Evolutionary conservation across 2,113 vertebrate genomes (phyloP).

Genomic region (Arenaria interpres): DNA sequence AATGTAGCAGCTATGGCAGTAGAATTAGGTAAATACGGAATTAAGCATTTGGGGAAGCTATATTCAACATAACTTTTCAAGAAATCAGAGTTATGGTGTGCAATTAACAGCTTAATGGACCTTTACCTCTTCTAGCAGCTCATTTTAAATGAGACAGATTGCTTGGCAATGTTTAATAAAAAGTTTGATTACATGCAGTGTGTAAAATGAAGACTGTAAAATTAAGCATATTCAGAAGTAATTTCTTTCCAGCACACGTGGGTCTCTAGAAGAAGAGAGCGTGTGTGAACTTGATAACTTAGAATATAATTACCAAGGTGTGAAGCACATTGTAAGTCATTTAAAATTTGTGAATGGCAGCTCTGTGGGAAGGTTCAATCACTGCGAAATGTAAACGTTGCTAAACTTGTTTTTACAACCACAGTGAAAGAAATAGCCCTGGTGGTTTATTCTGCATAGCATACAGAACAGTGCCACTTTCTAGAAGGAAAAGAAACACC

Average conservation of each 20-base stretch:
- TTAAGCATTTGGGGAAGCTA: neutral
- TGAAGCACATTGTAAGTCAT: slow-evolving; percentile 6
- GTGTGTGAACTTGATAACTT: slow-evolving; percentile 10
- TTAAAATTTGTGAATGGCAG: slow-evolving; percentile 40
- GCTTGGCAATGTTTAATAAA: slow-evolving; percentile 49
- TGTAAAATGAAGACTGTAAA: slow-evolving; percentile 45
- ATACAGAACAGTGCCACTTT: neutral
- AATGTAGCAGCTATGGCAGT: neutral
- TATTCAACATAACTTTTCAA: neutral
- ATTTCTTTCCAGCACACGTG: slow-evolving; percentile 2
- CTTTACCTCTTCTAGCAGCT: slow-evolving; percentile 39
- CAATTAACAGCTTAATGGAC: slow-evolving; percentile 60
- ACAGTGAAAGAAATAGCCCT: neutral
- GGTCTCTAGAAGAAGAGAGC: neutral
- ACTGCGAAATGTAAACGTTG: slow-evolving; percentile 1
- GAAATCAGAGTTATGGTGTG: slow-evolving; percentile 13
- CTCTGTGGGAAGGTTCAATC: slow-evolving; percentile 1
- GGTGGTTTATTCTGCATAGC: neutral
- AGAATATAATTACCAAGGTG: slow-evolving; percentile 25
- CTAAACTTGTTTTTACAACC: slow-evolving; percentile 18
- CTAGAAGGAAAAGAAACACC: neutral
- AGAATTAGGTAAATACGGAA: slow-evolving; percentile 15
- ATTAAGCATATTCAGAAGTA: slow-evolving; percentile 29
- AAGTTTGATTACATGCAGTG: slow-evolving; percentile 36
- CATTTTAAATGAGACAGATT: slow-evolving; percentile 59